Base-by-base conservation (phyloP, 2,888 invertebrate genomes). In the Gymnosoma rotundatum region DNA sequence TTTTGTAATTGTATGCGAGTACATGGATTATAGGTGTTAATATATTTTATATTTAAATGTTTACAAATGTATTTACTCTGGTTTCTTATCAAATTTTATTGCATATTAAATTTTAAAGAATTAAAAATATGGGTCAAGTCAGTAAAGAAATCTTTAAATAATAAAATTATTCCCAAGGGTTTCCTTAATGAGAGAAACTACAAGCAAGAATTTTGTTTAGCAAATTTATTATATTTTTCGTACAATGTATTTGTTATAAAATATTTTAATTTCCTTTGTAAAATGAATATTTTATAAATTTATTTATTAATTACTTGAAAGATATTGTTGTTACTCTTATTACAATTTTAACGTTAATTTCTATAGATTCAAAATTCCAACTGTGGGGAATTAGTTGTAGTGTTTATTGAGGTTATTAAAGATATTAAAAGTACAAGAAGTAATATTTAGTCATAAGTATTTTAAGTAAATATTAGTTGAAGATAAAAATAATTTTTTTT, bases 101-200 rank as follows among this genome's bases (percentile, higher is more conserved):
- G 32, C 32, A 5, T 50, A 79, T 79, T 72, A 52, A 36, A 58
- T 14, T 58, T 67, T 18, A 52, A 42, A 50, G 60, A 60, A 16
- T 42, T 58, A 32, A 36, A 63, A 74, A 80, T 67, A 36, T 74
- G 45, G 79, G 79, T 80, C 79, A 80, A 52, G 12, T n/a, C 8
- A 66, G 42, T 18, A 56, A 45, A 72, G 5, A 18, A 25, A 52
- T 45, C 18, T 12, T 45, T 9, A 63, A 36, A 54, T 36, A n/a
- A 63, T 1, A 69, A 20, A 32, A n/a, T 36, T 36, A 66, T 50
- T 54, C 45, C 61, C 32, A 67, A 60, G 56, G 42, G 74, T 9
- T 48, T 75, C 18, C 42, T 63, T 14, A 63, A 75, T 45, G 10
- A 63, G 3, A 18, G 18, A 52, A 52, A 52, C 5, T 5, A 52